Percentiles rank a stretch among this genome's conserved stretches.
These are phyloP conservation scores for Phyllotis vaccarum DNA, from an alignment of 2,797 vertebrate genomes.

Conservation along the genomic window DNA sequence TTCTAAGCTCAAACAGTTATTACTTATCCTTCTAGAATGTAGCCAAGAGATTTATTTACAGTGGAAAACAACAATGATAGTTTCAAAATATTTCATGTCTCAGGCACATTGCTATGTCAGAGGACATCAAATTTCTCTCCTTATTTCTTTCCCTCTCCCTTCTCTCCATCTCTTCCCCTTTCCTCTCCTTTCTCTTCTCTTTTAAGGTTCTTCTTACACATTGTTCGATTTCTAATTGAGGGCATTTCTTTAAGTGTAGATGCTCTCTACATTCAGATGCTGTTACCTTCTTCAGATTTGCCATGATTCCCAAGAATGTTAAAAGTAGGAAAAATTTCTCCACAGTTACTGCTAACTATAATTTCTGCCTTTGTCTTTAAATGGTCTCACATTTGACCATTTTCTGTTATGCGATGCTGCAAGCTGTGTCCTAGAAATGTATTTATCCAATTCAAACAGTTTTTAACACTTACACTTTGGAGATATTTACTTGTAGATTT, in stretches of 20 bases:
- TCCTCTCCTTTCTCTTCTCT: not conserved
- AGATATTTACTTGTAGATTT: not conserved
- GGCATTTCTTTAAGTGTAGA: not conserved
- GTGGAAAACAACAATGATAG: not conserved
- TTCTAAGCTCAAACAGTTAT: not conserved
- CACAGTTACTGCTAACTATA: not conserved
- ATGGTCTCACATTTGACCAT: not conserved
- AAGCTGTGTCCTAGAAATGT: not conserved
- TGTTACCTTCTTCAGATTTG: not conserved
- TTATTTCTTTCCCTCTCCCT: not conserved
- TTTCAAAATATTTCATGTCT: not conserved
- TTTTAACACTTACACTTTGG: constrained; percentile 1
- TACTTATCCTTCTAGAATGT: not conserved
- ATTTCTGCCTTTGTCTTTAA: not conserved
- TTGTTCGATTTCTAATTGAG: not conserved
- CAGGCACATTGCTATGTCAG: not conserved
- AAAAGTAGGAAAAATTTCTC: constrained; percentile 11
- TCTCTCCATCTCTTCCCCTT: no score
- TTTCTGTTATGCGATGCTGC: not conserved
- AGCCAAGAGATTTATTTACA: not conserved
- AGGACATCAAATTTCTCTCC: no score
- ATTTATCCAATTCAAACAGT: not conserved
- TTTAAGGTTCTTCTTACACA: not conserved
- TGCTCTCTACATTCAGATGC: not conserved
- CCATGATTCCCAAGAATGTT: not conserved